These are phyloP conservation scores for Apostichopus parvimensis DNA, from an alignment of 35 echinoderm and acorn worm genomes.

Conservation along the genomic window DNA sequence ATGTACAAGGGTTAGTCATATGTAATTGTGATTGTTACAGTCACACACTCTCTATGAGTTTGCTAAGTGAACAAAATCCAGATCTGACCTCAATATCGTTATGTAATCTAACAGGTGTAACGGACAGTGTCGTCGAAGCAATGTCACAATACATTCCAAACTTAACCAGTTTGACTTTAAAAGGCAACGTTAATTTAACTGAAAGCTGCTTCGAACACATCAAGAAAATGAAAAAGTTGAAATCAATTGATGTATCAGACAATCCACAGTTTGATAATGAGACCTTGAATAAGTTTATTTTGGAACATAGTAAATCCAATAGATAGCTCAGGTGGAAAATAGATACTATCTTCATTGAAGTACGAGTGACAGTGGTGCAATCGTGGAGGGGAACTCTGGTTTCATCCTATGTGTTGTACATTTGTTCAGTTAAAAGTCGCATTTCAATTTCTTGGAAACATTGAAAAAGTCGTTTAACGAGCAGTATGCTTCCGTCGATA, in stretches of 20 bases:
- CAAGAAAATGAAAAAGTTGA: constrained; percentile 22
- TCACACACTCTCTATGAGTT: no score
- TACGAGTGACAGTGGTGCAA: no score
- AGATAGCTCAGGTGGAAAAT: background rate
- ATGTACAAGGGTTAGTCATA: background rate
- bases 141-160: background rate
- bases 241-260: background rate
- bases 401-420: no score
- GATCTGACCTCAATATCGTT: background rate
- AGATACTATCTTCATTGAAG: no score
- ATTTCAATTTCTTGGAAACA: no score
- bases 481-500: no score
- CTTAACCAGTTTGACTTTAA: background rate
- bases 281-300: background rate
- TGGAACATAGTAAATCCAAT: constrained; percentile 33
- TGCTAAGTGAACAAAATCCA: constrained; percentile 9
- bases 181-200: background rate
- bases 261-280: constrained; percentile 19
- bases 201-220: constrained; percentile 9
- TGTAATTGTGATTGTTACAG: background rate
- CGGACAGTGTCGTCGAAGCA: background rate
- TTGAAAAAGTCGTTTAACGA: no score
- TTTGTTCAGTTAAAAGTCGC: no score
- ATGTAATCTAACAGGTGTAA: background rate
- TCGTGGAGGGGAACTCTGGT: no score